Conservation (phyloP, 2,888 invertebrate genomes). For the Empis stercorea region DNA sequence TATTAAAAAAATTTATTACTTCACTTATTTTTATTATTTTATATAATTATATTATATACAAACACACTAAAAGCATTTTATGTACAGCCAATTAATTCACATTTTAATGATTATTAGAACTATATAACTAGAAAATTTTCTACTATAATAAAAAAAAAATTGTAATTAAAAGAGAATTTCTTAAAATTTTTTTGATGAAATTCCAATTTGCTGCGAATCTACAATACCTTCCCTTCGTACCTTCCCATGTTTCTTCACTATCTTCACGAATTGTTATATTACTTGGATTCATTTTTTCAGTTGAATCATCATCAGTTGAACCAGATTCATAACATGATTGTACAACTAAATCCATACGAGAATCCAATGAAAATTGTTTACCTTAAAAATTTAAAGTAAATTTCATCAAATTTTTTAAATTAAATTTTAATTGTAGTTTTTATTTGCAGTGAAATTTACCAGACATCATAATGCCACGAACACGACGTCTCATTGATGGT, state of each 20-base stretch:
- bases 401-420: no score
- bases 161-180: no score
- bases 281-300: slow-evolving; percentile 5
- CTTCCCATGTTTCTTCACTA: slow-evolving; percentile 34
- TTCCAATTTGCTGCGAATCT: slow-evolving; percentile 15
- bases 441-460: slow-evolving; percentile 40
- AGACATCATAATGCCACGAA: slow-evolving; percentile 76
- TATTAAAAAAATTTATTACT: not conserved
- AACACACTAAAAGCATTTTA: not conserved
- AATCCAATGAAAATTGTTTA: slow-evolving; percentile 83
- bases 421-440: no score
- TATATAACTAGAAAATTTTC: no score
- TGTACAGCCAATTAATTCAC: no score
- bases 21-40: no score
- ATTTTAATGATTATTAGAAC: no score
- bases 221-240: slow-evolving; percentile 38
- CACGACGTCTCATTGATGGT: slow-evolving; percentile 69
- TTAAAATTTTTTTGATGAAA: no score
- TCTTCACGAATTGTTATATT: slow-evolving; percentile 26
- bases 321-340: slow-evolving; percentile 49
- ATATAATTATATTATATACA: not conserved
- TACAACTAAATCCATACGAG: slow-evolving; percentile 73
- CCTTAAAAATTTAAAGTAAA: no score
- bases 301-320: slow-evolving; percentile 9
- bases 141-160: no score